Evolutionary conservation across 2,113 vertebrate genomes (phyloP).

Genomic region (Acrocephalus kingi): DNA sequence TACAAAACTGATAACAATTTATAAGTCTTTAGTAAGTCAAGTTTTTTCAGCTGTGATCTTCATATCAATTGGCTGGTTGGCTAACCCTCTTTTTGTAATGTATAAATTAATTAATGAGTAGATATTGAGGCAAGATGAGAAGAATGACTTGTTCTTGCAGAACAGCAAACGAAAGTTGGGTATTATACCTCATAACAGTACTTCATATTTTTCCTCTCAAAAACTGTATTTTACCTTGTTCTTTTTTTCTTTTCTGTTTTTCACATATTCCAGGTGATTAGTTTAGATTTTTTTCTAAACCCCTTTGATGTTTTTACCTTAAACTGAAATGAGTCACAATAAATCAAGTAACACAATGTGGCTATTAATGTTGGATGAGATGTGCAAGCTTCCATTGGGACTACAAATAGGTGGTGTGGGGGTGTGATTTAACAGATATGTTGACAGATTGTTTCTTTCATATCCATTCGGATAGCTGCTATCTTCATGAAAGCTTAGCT

Average conservation of each 20-base stretch:
- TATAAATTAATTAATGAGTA: neutral
- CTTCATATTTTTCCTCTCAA: neutral
- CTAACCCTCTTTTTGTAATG: neutral
- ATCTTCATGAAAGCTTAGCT: conserved; percentile 27
- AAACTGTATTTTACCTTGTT: conserved; percentile 19
- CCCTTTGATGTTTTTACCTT: neutral
- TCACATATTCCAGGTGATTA: conserved; percentile 8
- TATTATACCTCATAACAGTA: neutral
- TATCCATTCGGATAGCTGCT: conserved; percentile 39
- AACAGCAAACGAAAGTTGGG: neutral
- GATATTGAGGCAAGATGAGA: neutral
- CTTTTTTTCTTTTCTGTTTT: conserved; percentile 16
- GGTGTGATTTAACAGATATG: neutral
- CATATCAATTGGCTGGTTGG: neutral
- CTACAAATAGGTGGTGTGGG: conserved; percentile 8
- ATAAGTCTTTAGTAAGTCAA: neutral
- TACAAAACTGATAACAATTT: neutral
- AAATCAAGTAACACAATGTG: conserved; percentile 50
- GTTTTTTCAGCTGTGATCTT: neutral
- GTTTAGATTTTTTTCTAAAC: neutral
- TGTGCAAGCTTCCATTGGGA: conserved; percentile 61
- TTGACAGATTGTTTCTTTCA: neutral
- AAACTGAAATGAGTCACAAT: conserved; percentile 35
- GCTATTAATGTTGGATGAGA: conserved; percentile 55
- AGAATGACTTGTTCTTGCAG: neutral